Conservation (phyloP, 1,140 invertebrate species). For the Pectinophora gossypiella region DNA sequence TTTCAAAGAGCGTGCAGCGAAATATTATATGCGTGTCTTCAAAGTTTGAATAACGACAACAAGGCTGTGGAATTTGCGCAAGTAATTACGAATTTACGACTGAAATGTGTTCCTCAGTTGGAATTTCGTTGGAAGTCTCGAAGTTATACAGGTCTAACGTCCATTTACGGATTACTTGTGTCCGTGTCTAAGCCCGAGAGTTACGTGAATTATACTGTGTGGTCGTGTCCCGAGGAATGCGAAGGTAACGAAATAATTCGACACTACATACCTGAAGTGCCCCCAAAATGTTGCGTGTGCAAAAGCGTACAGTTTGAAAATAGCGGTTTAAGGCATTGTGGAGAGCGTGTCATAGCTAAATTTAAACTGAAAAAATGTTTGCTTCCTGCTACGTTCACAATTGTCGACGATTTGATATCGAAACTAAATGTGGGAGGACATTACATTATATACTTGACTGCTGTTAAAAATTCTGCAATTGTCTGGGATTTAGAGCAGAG, state of each 20-base stretch:
- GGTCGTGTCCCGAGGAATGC: slow-evolving; percentile 64
- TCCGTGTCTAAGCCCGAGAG: slow-evolving; percentile 38
- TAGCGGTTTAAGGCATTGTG: slow-evolving; percentile 47
- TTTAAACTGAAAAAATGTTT: slow-evolving; percentile 36
- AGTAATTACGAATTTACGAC: slow-evolving; percentile 39
- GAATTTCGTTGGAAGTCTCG: slow-evolving; percentile 21
- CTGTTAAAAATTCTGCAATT: slow-evolving; percentile 33
- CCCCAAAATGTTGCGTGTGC: slow-evolving; percentile 55
- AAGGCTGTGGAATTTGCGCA: slow-evolving; percentile 33
- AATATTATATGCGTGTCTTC: slow-evolving; percentile 48
- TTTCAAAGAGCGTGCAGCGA: slow-evolving; percentile 43
- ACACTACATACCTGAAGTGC: slow-evolving; percentile 50
- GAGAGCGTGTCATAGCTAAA: slow-evolving; percentile 44
- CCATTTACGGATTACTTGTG: slow-evolving; percentile 40
- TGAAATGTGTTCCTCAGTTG: slow-evolving; percentile 36
- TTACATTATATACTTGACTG: slow-evolving; percentile 33
- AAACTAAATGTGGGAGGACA: slow-evolving; percentile 34
- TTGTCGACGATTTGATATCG: slow-evolving; percentile 49
- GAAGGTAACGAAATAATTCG: slow-evolving; percentile 57
- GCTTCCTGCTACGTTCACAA: slow-evolving; percentile 30
- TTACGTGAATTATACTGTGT: slow-evolving; percentile 58
- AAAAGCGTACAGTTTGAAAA: slow-evolving; percentile 55
- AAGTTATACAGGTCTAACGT: slow-evolving; percentile 30
- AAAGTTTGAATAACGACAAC: slow-evolving; percentile 30
- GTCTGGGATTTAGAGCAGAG: slow-evolving; percentile 52